These are phyloP conservation scores for Amphipoea lucens DNA, from an alignment of 2,888 invertebrate species.

Conservation along the genomic window DNA sequence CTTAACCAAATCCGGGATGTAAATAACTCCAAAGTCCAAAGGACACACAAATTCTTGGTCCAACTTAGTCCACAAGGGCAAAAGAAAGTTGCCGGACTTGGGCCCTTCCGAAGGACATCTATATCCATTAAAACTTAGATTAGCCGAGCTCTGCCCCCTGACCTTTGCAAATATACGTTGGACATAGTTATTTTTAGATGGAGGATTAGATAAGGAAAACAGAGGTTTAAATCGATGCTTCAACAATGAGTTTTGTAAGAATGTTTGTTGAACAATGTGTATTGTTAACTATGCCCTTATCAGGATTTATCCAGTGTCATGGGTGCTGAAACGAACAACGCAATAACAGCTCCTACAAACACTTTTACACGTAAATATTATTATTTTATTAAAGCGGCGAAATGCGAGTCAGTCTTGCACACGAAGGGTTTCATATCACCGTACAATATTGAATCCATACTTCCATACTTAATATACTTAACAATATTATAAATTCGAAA, in stretches of 20 bases:
- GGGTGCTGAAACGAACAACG: not conserved
- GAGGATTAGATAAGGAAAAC: slow-evolving; percentile 15
- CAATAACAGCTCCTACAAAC: not conserved
- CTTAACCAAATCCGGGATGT: slow-evolving; percentile 28
- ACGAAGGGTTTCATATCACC: not conserved
- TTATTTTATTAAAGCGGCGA: not conserved
- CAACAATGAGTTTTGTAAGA: not conserved
- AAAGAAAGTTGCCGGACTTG: slow-evolving; percentile 48
- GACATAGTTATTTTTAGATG: slow-evolving; percentile 49
- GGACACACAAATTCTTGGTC: slow-evolving; percentile 45
- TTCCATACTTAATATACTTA: too few relatives aligned
- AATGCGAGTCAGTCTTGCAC: not conserved
- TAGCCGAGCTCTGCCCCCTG: slow-evolving; percentile 39
- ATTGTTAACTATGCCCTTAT: not conserved
- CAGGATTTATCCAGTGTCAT: not conserved
- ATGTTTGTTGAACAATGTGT: not conserved
- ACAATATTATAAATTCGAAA: too few relatives aligned
- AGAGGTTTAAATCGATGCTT: not conserved
- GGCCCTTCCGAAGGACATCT: slow-evolving; percentile 52
- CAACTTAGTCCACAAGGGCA: slow-evolving; percentile 46
- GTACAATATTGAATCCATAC: not conserved
- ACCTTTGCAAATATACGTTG: slow-evolving; percentile 45
- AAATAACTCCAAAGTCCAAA: slow-evolving; percentile 45
- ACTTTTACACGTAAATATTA: not conserved
- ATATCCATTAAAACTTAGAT: slow-evolving; percentile 70